phyloP scores from a whole-genome alignment of 2,113 vertebrate species.

The Petrocephalus microphthalmus region DNA sequence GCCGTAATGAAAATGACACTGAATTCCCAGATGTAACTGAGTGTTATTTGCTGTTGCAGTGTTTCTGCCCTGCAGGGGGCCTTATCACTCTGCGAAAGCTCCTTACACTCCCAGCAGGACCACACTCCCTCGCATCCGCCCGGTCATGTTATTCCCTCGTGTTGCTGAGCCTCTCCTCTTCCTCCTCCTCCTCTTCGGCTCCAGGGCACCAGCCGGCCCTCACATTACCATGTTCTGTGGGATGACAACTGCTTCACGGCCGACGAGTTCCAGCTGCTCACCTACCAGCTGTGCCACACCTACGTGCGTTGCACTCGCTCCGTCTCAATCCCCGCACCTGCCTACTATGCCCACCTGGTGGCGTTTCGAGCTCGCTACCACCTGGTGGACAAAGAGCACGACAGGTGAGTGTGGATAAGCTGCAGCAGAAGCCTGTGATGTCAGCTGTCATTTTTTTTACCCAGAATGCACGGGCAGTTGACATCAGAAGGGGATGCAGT shows the following conservation, averaged over 20 bases:
- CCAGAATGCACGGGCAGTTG: neutral
- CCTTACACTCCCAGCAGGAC: neutral
- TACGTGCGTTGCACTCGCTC: constrained; percentile 97
- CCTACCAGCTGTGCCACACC: constrained; percentile 99
- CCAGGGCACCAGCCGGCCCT: constrained; percentile 96
- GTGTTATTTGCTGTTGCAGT: neutral
- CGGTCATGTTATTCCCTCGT: neutral
- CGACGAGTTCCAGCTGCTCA: constrained; percentile 97
- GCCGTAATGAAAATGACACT: neutral
- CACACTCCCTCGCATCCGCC: neutral
- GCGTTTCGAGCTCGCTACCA: constrained; percentile 97
- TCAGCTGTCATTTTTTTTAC: neutral
- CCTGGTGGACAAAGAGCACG: constrained; percentile 98
- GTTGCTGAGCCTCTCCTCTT: neutral
- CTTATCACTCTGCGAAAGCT: neutral
- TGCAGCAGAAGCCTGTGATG: neutral
- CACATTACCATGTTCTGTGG: constrained; percentile 98
- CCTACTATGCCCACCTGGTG: constrained; percentile 97
- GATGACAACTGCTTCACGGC: constrained; percentile 98
- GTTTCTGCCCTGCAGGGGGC: neutral
- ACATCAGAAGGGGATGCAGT: neutral
- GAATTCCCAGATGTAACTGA: neutral
- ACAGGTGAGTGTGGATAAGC: constrained; percentile 71
- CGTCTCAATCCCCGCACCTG: constrained; percentile 96
- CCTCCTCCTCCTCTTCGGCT: neutral